Conservation (phyloP, 2,113 vertebrate genomes). For the Chauna torquata region DNA sequence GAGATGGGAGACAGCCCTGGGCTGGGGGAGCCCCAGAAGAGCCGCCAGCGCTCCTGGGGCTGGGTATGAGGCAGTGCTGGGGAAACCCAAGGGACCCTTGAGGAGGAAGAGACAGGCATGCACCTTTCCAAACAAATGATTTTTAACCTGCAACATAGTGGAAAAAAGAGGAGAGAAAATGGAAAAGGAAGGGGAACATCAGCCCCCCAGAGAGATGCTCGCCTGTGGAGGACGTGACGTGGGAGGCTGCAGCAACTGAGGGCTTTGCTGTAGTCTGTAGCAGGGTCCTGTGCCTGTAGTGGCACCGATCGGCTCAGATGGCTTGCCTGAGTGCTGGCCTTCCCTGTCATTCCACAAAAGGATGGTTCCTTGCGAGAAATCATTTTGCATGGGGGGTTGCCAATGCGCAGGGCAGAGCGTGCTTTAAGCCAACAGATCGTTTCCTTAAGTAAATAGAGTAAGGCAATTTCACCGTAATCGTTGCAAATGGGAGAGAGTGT, state of each 20-base stretch:
- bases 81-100: not conserved
- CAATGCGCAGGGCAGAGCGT: not conserved
- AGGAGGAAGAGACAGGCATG: accelerated
- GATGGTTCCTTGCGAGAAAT: not conserved
- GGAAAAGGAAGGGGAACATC: not conserved
- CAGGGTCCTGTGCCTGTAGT: conserved; percentile 61
- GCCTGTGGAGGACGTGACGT: conserved; percentile 39
- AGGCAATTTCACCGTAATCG: not conserved
- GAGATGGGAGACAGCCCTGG: not conserved
- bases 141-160: not conserved
- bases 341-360: not conserved
- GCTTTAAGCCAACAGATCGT: not conserved
- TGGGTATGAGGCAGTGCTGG: accelerated
- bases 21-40: not conserved
- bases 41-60: not conserved
- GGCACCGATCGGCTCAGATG: conserved; percentile 69
- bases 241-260: conserved; percentile 3
- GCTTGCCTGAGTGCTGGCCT: conserved; percentile 58
- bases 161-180: not conserved
- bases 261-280: conserved; percentile 65
- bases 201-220: conserved; percentile 31
- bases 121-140: not conserved
- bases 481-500: not conserved
- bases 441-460: not conserved
- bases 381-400: not conserved